Percentiles rank a stretch among this genome's conserved stretches.
phyloP scores from a whole-genome alignment of 2,888 invertebrate genomes.

The Argyresthia goedartella region DNA sequence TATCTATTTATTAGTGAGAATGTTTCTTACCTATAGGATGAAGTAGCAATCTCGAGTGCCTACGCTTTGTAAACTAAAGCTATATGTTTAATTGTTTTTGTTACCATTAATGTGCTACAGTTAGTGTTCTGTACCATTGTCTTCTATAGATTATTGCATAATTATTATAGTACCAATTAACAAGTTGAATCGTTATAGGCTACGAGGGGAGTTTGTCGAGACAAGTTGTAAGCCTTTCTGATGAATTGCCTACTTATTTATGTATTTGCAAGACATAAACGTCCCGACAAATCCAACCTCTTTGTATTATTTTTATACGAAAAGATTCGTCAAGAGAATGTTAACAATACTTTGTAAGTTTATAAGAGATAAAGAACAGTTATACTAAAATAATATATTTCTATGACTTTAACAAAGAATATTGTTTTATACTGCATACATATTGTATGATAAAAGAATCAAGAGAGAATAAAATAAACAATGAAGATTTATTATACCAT shows the following conservation, averaged over 20 bases:
- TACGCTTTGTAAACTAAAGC: constrained; percentile 70
- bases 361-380: constrained; percentile 62
- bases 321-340: constrained; percentile 56
- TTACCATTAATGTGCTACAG: constrained; percentile 66
- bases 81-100: constrained; percentile 66
- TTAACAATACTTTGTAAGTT: constrained; percentile 69
- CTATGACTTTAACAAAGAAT: constrained; percentile 70
- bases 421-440: constrained; percentile 68
- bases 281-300: constrained; percentile 25
- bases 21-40: constrained; percentile 51
- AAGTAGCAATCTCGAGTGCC: constrained; percentile 72
- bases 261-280: not conserved
- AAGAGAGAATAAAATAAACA: constrained; percentile 57
- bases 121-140: constrained; percentile 62
- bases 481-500: constrained; percentile 68
- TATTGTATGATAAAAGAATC: constrained; percentile 56
- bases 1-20: constrained; percentile 68
- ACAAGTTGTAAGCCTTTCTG: constrained; percentile 16
- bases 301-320: constrained; percentile 69
- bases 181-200: constrained; percentile 66
- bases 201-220: constrained; percentile 24
- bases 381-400: constrained; percentile 70
- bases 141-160: constrained; percentile 57
- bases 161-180: constrained; percentile 65
- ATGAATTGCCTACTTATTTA: not conserved